A percentile compares a stretch with the other conserved stretches of the same genome.
phyloP scores from a whole-genome alignment of 2,113 vertebrate genomes.

The Puffinus mauretanicus region DNA sequence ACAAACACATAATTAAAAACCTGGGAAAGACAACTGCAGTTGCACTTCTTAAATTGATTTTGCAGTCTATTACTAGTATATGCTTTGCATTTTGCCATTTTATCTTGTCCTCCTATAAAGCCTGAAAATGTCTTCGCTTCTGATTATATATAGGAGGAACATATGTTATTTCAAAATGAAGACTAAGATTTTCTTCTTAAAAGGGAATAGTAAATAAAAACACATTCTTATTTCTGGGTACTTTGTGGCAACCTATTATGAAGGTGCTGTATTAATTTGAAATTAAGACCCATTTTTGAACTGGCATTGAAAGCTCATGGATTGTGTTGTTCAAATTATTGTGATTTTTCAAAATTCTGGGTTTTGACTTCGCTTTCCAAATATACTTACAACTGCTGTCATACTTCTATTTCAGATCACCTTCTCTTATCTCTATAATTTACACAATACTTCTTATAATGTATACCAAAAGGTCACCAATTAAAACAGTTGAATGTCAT shows the following conservation, averaged over 20 bases:
- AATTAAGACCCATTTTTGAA: conserved; percentile 46
- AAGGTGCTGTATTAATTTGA: conserved; percentile 6
- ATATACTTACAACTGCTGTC: not conserved
- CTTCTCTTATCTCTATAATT: not conserved
- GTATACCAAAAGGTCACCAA: not conserved
- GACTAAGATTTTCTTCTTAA: conserved; percentile 14
- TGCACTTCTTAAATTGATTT: conserved; percentile 77
- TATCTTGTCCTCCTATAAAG: conserved; percentile 46
- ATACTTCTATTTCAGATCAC: not conserved
- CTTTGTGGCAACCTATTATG: not conserved
- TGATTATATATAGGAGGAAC: not conserved
- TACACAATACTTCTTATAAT: not conserved
- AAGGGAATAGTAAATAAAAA: conserved; percentile 31
- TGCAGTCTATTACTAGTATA: conserved; percentile 55
- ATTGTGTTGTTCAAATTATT: not conserved
- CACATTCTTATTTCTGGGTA: conserved; percentile 24
- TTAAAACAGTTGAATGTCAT: not conserved
- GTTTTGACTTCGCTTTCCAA: not conserved
- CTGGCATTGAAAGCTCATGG: not conserved
- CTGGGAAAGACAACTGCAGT: conserved; percentile 76
- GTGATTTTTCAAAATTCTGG: not conserved
- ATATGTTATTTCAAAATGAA: conserved; percentile 23
- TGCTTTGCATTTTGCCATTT: conserved; percentile 44
- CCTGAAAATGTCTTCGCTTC: conserved; percentile 10
- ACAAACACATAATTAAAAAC: conserved; percentile 87